A percentile compares a stretch with the other conserved stretches of the same genome.
These are phyloP conservation scores for Trissolcus brochymenae DNA, from an alignment of 2,888 invertebrate species.

Conservation along the genomic window DNA sequence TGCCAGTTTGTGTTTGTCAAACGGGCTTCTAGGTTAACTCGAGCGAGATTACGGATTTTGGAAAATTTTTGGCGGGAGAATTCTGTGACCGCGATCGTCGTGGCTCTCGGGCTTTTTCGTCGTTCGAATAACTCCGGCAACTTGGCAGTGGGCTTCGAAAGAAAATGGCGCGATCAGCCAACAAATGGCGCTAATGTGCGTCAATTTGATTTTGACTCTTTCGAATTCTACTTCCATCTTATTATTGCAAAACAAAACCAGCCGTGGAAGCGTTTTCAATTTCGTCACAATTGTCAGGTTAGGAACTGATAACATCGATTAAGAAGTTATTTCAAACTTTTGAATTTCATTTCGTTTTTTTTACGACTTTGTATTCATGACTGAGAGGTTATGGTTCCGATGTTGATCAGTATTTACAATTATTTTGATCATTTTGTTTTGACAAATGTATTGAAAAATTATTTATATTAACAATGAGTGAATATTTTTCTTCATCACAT, in stretches of 20 bases:
- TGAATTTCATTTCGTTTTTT: no score
- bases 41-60: background rate
- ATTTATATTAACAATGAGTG: no score
- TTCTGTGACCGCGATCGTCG: background rate
- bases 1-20: background rate
- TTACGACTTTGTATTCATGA: no score
- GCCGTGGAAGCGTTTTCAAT: no score
- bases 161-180: slow-evolving; percentile 75
- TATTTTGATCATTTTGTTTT: no score
- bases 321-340: no score
- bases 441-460: no score
- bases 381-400: no score
- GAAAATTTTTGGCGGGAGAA: background rate
- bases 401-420: no score
- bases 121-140: slow-evolving; percentile 47
- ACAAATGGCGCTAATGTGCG: slow-evolving; percentile 76
- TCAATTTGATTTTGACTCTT: slow-evolving; percentile 48
- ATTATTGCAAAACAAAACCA: no score
- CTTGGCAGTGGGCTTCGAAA: slow-evolving; percentile 58
- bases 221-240: background rate
- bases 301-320: background rate
- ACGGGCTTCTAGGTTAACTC: background rate
- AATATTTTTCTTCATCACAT: no score
- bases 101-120: slow-evolving; percentile 23
- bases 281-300: background rate